Evolutionary conservation across 2,113 vertebrate species (phyloP).

Genomic region (Cepphus grylle): DNA sequence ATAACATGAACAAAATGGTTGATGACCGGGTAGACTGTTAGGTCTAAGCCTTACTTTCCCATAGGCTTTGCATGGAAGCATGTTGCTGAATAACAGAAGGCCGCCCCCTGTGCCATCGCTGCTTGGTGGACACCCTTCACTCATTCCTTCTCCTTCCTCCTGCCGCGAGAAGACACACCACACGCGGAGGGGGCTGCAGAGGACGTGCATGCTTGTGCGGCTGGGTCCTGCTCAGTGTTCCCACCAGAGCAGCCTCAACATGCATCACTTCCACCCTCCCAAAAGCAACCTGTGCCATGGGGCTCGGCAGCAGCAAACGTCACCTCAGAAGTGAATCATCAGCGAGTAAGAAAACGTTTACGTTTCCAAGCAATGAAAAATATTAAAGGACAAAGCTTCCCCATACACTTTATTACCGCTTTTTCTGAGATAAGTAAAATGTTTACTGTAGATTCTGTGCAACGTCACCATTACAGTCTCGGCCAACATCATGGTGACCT

Average conservation of each 20-base stretch:
- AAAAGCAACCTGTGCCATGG: rapidly evolving
- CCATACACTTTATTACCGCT: background rate
- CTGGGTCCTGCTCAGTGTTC: background rate
- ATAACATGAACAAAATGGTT: background rate
- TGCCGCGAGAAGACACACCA: background rate
- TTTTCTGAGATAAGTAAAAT: background rate
- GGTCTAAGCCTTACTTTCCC: background rate
- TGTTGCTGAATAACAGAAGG: background rate
- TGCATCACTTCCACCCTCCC: background rate
- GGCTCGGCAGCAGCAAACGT: background rate
- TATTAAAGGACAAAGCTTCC: background rate
- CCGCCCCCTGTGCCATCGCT: rapidly evolving
- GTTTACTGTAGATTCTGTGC: background rate
- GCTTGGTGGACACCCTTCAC: background rate
- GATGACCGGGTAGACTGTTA: background rate
- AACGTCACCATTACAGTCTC: background rate
- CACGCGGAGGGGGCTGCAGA: background rate
- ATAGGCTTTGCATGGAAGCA: background rate
- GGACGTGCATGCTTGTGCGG: no score
- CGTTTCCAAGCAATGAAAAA: background rate
- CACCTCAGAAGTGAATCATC: background rate
- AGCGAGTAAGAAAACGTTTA: background rate
- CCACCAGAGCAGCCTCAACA: background rate
- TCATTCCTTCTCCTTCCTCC: background rate
- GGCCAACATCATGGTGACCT: rapidly evolving